These are phyloP conservation scores for Adrianichthys oophorus DNA, from an alignment of 2,797 vertebrate species.

Conservation along the genomic window DNA sequence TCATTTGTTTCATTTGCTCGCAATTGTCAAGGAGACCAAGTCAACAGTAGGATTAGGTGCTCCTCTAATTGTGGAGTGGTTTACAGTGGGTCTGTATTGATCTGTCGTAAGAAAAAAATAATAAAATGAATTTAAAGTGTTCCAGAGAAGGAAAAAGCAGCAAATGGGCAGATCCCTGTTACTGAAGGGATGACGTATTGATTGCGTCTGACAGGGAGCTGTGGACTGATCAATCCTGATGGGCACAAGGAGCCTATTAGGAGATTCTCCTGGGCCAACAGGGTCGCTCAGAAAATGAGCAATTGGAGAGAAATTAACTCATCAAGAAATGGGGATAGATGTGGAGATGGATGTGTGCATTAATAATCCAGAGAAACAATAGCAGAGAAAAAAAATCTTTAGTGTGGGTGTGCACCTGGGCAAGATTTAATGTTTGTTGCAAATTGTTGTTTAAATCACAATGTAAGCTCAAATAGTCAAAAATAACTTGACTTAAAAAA, in stretches of 20 bases:
- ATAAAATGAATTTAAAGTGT: conserved; percentile 83
- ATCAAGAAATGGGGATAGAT: conserved; percentile 66
- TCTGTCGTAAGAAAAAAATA: conserved; percentile 80
- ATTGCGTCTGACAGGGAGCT: conserved; percentile 87
- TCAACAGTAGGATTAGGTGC: conserved; percentile 78
- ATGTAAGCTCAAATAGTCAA: too few relatives aligned
- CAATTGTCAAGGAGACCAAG: conserved; percentile 57
- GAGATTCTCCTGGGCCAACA: conserved; percentile 78
- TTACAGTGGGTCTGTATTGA: conserved; percentile 87
- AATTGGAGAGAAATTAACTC: conserved; percentile 81
- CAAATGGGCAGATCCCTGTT: conserved; percentile 73
- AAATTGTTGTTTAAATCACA: too few relatives aligned
- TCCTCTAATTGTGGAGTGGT: conserved; percentile 87
- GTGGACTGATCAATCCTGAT: conserved; percentile 86
- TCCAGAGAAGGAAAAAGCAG: conserved; percentile 68
- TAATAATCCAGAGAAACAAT: conserved; percentile 33
- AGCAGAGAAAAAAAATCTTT: too few relatives aligned
- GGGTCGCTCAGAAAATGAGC: conserved; percentile 81
- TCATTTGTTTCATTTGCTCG: conserved; percentile 61
- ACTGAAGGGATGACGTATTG: conserved; percentile 95
- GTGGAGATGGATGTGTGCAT: conserved; percentile 43
- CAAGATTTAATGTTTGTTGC: too few relatives aligned
- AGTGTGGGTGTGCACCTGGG: too few relatives aligned
- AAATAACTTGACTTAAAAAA: too few relatives aligned
- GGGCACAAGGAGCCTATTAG: conserved; percentile 79